Percentiles rank a stretch among this genome's conserved stretches.
These are phyloP conservation scores for Orthonevra nobilis DNA, from an alignment of 2,888 invertebrate species.

Conservation along the genomic window DNA sequence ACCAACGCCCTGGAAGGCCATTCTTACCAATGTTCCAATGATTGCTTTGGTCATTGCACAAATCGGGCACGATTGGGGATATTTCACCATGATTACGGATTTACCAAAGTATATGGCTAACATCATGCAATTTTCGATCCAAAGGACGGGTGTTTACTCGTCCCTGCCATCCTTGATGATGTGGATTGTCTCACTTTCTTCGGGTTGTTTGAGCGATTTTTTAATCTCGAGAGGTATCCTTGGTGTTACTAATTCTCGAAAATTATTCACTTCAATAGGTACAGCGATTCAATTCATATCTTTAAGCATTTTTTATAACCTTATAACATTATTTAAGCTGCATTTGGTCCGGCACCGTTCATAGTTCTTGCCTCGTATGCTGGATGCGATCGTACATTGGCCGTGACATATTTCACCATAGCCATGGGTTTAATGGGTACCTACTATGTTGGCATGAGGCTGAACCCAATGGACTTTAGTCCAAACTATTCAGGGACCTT, in stretches of 20 bases:
- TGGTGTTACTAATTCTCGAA: slow-evolving; percentile 77
- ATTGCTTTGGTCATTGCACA: slow-evolving; percentile 88
- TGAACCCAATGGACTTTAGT: slow-evolving; percentile 84
- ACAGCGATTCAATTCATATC: slow-evolving; percentile 72
- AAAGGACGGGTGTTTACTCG: slow-evolving; percentile 83
- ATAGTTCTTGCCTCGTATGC: slow-evolving; percentile 86
- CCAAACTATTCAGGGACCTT: slow-evolving; percentile 85
- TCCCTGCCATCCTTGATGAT: slow-evolving; percentile 83
- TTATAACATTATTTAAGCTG: slow-evolving; percentile 80
- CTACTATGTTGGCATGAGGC: slow-evolving; percentile 85
- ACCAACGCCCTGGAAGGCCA: slow-evolving; percentile 86
- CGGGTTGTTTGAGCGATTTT: slow-evolving; percentile 86
- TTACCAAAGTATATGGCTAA: slow-evolving; percentile 84
- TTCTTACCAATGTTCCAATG: slow-evolving; percentile 85
- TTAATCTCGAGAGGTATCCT: slow-evolving; percentile 83
- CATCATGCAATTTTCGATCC: slow-evolving; percentile 83
- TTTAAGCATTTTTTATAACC: too few relatives aligned
- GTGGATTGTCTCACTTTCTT: slow-evolving; percentile 83
- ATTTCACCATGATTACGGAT: slow-evolving; percentile 84
- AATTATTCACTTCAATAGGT: slow-evolving; percentile 86
- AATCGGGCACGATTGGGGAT: slow-evolving; percentile 84
- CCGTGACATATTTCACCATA: slow-evolving; percentile 84
- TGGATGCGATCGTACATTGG: slow-evolving; percentile 83
- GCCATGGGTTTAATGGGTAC: slow-evolving; percentile 87
- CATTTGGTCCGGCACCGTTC: slow-evolving; percentile 85